Evolutionary conservation across 1,140 invertebrate genomes (phyloP), one percentile per base, ranked within the genome.

Genomic region (Zaprionus davidi): DNA sequence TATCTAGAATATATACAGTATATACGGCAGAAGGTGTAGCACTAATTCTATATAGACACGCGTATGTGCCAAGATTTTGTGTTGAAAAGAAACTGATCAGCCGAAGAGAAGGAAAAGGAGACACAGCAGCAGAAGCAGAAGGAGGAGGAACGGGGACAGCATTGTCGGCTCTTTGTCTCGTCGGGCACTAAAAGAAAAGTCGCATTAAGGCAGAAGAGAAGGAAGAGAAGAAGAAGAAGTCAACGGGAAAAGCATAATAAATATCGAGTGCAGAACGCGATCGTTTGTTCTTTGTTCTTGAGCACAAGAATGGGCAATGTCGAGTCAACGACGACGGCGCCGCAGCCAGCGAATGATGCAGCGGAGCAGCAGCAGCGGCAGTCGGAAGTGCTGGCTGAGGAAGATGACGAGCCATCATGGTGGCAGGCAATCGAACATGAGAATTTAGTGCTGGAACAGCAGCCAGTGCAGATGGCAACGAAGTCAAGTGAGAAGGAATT

Each of bases 381-480:
- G 41, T 31, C 65, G 22, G 26, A 41, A 44, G 3, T 28, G 41
- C 51, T 51, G 41, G 53, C 68, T 11, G 20, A 31, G 12, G 28
- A 41, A 13, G 74, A 66, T 34, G 82, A 90, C 31, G 91, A 92
- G 74, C 84, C 91, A 46, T 17, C 41, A 24, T 92, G 92, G 90
- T 92, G 92, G 92, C 78, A 81, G 53, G 74, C 85, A 49, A 85
- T 92, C 17, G 92, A 92, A 53, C 91, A 92, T 55, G 81, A 90
- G 46, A 87, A 92, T 78, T 78, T 92, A 24, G 59, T 90, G 59
- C 57, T 92, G 59, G 76, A 91, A 51, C 80, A 82, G 49, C 67
- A 71, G 55, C 69, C 75, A 24, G 38, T 9, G 1, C 44, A 73
- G 17, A 11, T 5, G 28, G 2, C 57, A 20, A 24, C 57, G 13